Conservation (phyloP, 1,140 invertebrate genomes). For the Brevipalpus yothersi region DNA sequence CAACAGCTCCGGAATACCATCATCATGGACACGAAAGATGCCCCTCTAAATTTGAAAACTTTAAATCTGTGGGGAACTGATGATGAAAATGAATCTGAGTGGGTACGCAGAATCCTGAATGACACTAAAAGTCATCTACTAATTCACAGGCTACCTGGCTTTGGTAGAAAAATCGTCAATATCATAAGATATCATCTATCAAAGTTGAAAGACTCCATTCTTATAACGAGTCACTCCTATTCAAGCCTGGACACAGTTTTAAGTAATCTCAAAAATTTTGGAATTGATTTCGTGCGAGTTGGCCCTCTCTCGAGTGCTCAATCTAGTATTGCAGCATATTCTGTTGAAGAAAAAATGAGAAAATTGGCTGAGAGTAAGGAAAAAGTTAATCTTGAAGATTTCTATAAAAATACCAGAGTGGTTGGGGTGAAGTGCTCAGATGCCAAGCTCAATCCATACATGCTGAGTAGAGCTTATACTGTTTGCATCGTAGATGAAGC, state of each 20-base stretch:
- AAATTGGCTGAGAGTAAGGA: too few relatives aligned
- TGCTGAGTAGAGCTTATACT: conserved; percentile 47
- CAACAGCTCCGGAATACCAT: too few relatives aligned
- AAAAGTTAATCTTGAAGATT: conserved; percentile 35
- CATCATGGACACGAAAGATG: too few relatives aligned
- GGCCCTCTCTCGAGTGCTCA: conserved; percentile 34
- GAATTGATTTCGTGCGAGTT: conserved; percentile 31
- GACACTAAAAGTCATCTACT: conserved; percentile 49
- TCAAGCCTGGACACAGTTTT: conserved; percentile 81
- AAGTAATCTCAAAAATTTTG: conserved; percentile 34
- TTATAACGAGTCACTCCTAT: conserved; percentile 77
- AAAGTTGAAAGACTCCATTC: conserved; percentile 38
- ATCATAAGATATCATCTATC: conserved; percentile 52
- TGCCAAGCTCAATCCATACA: conserved; percentile 36
- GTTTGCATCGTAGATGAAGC: conserved; percentile 85
- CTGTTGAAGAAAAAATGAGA: conserved; percentile 22
- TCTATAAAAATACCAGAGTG: conserved; percentile 41
- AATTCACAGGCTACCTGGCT: conserved; percentile 79
- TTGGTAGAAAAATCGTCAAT: conserved; percentile 71
- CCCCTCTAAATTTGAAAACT: too few relatives aligned
- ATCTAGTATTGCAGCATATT: conserved; percentile 23
- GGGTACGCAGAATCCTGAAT: conserved; percentile 46
- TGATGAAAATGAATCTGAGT: conserved; percentile 15
- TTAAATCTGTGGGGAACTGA: neutral
- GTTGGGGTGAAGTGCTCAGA: conserved; percentile 70